These are phyloP conservation scores for Cryptosula pallasiana DNA, from an alignment of 2,888 invertebrate species.

Conservation along the genomic window DNA sequence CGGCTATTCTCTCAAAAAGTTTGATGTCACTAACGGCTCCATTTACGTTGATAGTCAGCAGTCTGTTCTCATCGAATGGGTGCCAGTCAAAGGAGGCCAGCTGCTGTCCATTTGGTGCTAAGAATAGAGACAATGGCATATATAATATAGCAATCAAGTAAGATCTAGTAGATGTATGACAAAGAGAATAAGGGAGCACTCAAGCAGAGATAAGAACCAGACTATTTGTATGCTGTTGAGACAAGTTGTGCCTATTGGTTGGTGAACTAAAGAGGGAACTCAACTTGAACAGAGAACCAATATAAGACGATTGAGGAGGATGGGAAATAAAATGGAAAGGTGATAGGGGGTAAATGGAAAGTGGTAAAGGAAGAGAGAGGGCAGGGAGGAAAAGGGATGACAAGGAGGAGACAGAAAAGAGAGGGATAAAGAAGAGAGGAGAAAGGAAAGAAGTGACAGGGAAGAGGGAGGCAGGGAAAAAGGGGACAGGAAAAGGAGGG, in stretches of 20 bases:
- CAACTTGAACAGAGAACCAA: no score
- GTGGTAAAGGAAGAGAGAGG: background rate
- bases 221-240: no score
- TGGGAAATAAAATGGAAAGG: background rate
- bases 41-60: conserved; percentile 65
- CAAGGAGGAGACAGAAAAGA: background rate
- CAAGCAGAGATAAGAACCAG: no score
- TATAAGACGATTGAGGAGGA: no score
- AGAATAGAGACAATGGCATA: background rate
- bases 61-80: conserved; percentile 70
- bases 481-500: no score
- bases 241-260: no score
- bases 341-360: background rate
- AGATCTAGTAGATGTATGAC: no score
- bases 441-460: background rate
- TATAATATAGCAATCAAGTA: background rate
- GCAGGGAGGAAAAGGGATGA: background rate
- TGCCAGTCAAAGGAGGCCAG: conserved; percentile 84
- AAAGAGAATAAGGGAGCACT: no score
- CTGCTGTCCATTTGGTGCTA: conserved; percentile 27
- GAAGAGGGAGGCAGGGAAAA: background rate
- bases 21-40: conserved; percentile 67
- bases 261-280: no score
- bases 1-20: conserved; percentile 74
- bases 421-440: background rate